Base-by-base conservation (phyloP, 37 sponge, comb jelly and placozoan genomes). In the Amphimedon queenslandica region DNA sequence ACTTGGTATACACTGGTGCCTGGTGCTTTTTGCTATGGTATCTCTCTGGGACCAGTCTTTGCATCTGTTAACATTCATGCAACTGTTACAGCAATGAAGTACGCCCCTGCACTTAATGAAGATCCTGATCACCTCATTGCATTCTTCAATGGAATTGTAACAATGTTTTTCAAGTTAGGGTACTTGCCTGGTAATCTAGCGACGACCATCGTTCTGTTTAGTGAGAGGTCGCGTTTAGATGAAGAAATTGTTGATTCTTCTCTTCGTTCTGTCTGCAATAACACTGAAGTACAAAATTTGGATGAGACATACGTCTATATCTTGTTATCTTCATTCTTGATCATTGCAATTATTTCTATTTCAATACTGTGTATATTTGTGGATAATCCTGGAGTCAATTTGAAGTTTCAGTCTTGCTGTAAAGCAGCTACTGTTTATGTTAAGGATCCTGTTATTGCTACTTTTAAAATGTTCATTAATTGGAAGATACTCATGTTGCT, bases 1-100 rank as follows among this genome's bases (percentile, higher is more conserved):
- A 42, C 39, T 40, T 81, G 79, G 86, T 90, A 82, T 73, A 81
- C 87, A 4, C 82, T 90, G 25, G 41, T 90, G 18, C 91, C 91
- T 24, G 70, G 68, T 11, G 78, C 80, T 0, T 16, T 78, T 24
- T 51, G 85, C 27, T 11, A 77, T 4, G 91, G 91, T 20, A 25
- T 83, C 37, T 73, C 75, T 0, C 73, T 58, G 4, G 86, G 74
- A 2, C 91, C 82, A 21, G 32, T 86, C 2, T 90, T 72, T 68
- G 70, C 87, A 0, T 71, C 86, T 36, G 55, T 56, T 32, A 75
- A 34, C 32, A 47, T 42, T 21, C 76, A 87, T 53, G 13, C 81
- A 0, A 41, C 77, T 8, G 38, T 61, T 32, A 40, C 69, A n/a
- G 77, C 87, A 37, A n/a, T 66, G 18, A 33, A 20, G 27, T 34